Percentiles rank a stretch among this genome's conserved stretches.
Evolutionary conservation across 2,113 vertebrate genomes (phyloP).

Genomic region (Rhinolophus sinicus): DNA sequence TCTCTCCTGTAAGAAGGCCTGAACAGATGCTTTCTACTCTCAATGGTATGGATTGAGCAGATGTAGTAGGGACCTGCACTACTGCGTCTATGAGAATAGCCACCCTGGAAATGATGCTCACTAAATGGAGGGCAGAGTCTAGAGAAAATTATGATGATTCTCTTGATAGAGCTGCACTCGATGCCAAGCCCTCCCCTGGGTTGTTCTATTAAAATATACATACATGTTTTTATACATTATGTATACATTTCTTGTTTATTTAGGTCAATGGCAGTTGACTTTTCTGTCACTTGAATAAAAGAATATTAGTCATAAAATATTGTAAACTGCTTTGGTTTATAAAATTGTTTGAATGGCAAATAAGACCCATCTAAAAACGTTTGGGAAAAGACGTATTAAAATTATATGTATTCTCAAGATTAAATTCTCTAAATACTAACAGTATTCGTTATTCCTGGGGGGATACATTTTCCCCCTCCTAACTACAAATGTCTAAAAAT

Average conservation of each 20-base stretch:
- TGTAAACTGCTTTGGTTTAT: neutral
- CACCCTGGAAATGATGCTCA: neutral
- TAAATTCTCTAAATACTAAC: neutral
- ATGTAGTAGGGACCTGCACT: rapidly evolving
- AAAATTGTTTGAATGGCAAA: neutral
- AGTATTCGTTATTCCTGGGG: neutral
- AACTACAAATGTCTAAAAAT: slow-evolving; percentile 6
- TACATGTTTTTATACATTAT: neutral
- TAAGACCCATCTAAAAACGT: neutral
- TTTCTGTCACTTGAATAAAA: neutral
- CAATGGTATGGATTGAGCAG: neutral
- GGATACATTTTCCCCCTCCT: neutral
- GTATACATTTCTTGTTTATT: neutral
- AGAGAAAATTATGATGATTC: neutral
- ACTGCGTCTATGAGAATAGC: neutral
- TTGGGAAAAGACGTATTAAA: slow-evolving; percentile 7
- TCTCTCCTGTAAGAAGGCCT: neutral
- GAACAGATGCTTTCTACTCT: neutral
- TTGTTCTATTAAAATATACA: neutral
- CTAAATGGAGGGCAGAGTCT: rapidly evolving
- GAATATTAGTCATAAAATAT: neutral
- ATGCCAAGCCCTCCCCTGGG: too few relatives aligned
- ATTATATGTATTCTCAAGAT: neutral
- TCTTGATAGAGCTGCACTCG: neutral
- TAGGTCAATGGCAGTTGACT: neutral